A percentile compares a stretch with the other conserved stretches of the same genome.
Conservation (phyloP, 2,113 vertebrate genomes). For the Laterallus jamaicensis region DNA sequence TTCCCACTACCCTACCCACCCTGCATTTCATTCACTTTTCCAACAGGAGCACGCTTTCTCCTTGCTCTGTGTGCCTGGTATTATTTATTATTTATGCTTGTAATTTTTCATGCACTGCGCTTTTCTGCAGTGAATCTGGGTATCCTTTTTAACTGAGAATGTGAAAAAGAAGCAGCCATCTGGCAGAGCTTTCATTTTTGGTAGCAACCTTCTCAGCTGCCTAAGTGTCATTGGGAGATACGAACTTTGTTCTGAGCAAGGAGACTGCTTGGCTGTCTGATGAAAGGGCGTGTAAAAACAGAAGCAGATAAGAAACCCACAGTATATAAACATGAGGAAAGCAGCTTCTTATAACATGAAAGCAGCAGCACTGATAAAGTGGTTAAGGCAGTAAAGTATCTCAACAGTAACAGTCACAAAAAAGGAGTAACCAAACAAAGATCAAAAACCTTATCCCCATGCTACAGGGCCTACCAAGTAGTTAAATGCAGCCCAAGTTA, state of each 20-base stretch:
- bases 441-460: background rate
- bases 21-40: background rate
- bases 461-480: background rate
- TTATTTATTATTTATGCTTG: background rate
- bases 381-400: background rate
- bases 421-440: background rate
- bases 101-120: background rate
- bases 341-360: background rate
- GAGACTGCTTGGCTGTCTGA: background rate
- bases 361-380: background rate
- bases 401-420: background rate
- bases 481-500: background rate
- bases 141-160: background rate
- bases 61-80: background rate
- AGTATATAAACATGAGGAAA: constrained; percentile 11
- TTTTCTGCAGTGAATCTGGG: background rate
- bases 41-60: background rate
- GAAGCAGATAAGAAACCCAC: constrained; percentile 24
- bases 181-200: background rate
- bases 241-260: background rate
- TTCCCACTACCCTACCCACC: background rate
- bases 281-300: constrained; percentile 15
- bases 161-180: background rate
- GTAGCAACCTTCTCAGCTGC: background rate
- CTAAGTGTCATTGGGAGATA: background rate